Evolutionary conservation across 2,113 vertebrate species (phyloP).

Genomic region (Mustela lutreola): DNA sequence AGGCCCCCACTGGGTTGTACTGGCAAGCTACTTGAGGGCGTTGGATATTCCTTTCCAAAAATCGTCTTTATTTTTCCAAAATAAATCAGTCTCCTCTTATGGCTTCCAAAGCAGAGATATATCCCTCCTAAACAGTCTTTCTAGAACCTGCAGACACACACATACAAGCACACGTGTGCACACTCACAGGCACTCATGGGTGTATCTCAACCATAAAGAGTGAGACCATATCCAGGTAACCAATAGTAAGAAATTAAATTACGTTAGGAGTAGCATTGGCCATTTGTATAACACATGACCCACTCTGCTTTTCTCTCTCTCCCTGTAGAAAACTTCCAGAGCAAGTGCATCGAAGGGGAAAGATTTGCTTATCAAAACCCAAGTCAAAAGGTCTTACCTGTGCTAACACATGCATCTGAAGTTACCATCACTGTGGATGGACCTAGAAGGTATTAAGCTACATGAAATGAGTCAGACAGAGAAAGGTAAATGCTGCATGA

Average conservation of each 20-base stretch:
- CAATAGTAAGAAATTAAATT: background rate
- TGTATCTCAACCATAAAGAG: background rate
- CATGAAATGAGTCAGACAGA: background rate
- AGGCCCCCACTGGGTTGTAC: accelerated
- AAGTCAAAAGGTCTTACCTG: background rate
- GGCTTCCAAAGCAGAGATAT: background rate
- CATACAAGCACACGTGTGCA: background rate
- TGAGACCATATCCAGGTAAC: background rate
- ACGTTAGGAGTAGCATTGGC: too few relatives aligned
- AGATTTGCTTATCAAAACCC: background rate
- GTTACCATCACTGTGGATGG: too few relatives aligned
- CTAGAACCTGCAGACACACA: background rate
- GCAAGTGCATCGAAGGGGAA: background rate
- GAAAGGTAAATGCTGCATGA: background rate
- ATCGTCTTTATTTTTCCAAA: background rate
- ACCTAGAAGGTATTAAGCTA: background rate
- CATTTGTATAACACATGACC: accelerated
- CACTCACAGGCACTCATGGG: too few relatives aligned
- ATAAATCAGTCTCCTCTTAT: background rate
- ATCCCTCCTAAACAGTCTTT: background rate
- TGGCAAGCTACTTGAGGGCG: background rate
- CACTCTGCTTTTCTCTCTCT: background rate
- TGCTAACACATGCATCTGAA: background rate
- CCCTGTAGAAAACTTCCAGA: accelerated
- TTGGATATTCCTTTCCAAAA: background rate